phyloP scores from a whole-genome alignment of 2,888 invertebrate genomes.

The Ligdia adustata region DNA sequence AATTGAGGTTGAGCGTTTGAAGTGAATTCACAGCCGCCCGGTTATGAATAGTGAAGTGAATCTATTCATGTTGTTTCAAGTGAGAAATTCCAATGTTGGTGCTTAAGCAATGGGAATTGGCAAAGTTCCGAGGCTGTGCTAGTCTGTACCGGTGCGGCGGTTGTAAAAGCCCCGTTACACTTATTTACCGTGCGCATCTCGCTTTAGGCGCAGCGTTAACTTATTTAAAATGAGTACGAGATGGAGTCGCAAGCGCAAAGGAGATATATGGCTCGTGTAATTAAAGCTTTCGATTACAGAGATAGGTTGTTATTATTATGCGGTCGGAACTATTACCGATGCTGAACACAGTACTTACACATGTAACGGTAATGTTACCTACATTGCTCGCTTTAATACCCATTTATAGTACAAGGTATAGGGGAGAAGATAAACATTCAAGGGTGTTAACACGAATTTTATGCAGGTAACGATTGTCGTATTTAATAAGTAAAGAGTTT shows the following conservation, averaged over 20 bases:
- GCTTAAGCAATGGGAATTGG: slow-evolving; percentile 80
- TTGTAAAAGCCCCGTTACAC: slow-evolving; percentile 81
- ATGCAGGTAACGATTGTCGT: too few relatives aligned
- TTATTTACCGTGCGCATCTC: slow-evolving; percentile 81
- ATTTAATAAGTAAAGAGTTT: too few relatives aligned
- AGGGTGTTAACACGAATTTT: too few relatives aligned
- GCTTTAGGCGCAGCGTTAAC: slow-evolving; percentile 66
- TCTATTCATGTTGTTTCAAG: slow-evolving; percentile 71
- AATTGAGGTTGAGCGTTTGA: slow-evolving; percentile 44
- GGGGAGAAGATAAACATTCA: too few relatives aligned
- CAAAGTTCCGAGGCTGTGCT: slow-evolving; percentile 75
- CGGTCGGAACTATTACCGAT: neutral
- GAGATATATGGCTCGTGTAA: slow-evolving; percentile 15
- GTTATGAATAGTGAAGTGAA: slow-evolving; percentile 47
- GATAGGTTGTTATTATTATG: neutral
- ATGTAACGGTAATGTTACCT: neutral
- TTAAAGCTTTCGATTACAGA: slow-evolving; percentile 14
- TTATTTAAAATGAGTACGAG: slow-evolving; percentile 57
- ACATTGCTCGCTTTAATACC: too few relatives aligned
- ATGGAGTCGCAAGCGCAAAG: slow-evolving; percentile 16
- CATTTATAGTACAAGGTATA: too few relatives aligned
- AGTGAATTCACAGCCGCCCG: slow-evolving; percentile 25
- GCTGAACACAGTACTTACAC: neutral
- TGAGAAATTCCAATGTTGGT: slow-evolving; percentile 78
- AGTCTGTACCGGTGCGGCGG: slow-evolving; percentile 66